These are phyloP conservation scores for Thunnus albacares DNA, from an alignment of 2,797 vertebrate genomes.

Conservation along the genomic window DNA sequence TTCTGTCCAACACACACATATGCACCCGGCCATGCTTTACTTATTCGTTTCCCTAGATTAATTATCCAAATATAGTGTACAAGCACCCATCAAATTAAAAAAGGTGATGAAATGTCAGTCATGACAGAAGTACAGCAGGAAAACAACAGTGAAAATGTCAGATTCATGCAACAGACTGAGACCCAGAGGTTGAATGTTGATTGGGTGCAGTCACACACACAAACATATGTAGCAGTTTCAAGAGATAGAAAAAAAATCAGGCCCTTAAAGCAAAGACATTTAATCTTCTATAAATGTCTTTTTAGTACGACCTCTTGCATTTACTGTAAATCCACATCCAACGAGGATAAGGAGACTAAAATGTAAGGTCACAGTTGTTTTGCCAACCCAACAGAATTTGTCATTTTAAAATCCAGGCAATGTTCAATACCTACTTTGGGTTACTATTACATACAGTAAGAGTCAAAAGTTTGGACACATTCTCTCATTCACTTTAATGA, in stretches of 20 bases:
- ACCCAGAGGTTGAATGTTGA: constrained; percentile 46
- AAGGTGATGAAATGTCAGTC: constrained; percentile 60
- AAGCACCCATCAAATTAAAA: constrained; percentile 52
- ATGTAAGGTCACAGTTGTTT: neutral
- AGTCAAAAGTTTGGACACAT: too few species aligned
- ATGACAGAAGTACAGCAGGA: constrained; percentile 48
- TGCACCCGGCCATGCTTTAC: constrained; percentile 64
- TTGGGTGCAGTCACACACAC: constrained; percentile 34
- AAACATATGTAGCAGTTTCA: constrained; percentile 28
- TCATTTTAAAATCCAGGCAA: constrained; percentile 23
- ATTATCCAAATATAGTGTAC: constrained; percentile 50
- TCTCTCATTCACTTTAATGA: too few species aligned
- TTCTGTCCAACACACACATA: constrained; percentile 34
- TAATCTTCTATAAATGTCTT: constrained; percentile 38
- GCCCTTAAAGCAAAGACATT: neutral
- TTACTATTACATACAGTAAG: neutral
- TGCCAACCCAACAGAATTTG: neutral
- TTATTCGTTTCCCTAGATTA: constrained; percentile 34
- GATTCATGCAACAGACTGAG: constrained; percentile 74
- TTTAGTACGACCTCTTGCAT: neutral
- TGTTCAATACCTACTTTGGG: neutral
- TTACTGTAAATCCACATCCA: neutral
- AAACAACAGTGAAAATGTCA: constrained; percentile 50
- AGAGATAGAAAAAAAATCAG: neutral
- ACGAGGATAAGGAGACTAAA: neutral